Evolutionary conservation across 2,888 invertebrate genomes (phyloP).

Genomic region (Seira ritae): DNA sequence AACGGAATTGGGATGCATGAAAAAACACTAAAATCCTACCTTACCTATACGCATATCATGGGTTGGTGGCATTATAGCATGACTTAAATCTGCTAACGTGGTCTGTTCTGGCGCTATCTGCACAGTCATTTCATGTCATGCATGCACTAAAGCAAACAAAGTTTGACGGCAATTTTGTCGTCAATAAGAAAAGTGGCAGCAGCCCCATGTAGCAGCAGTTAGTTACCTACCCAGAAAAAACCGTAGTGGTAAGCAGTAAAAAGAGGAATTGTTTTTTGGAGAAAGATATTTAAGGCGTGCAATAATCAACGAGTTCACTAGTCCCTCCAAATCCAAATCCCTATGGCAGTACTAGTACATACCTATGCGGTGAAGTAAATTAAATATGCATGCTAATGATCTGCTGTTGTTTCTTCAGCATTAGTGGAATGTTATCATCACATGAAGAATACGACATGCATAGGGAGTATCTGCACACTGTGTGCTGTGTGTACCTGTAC

Average conservation of each 20-base stretch:
- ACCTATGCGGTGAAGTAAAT: slow-evolving; percentile 30
- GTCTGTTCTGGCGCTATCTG: background rate
- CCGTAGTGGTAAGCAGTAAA: too few relatives aligned
- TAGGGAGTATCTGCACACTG: too few relatives aligned
- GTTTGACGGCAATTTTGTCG: slow-evolving; percentile 41
- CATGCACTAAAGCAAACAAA: slow-evolving; percentile 19
- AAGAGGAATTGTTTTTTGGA: background rate
- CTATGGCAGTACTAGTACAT: too few relatives aligned
- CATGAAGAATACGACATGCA: too few relatives aligned
- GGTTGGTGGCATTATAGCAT: background rate
- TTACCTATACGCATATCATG: too few relatives aligned
- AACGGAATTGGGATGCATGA: background rate
- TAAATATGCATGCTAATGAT: slow-evolving; percentile 59
- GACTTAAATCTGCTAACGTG: background rate
- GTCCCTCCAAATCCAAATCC: too few relatives aligned
- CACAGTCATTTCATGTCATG: slow-evolving; percentile 20
- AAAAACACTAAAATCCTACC: background rate
- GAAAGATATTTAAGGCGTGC: background rate
- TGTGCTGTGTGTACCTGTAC: too few relatives aligned
- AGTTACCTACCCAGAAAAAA: too few relatives aligned
- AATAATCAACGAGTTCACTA: background rate
- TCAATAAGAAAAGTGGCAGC: slow-evolving; percentile 23
- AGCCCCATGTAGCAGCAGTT: background rate
- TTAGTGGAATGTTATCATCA: background rate
- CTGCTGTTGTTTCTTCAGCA: background rate